Evolutionary conservation across 2,113 vertebrate genomes (phyloP).

Genomic region (Mobula birostris): DNA sequence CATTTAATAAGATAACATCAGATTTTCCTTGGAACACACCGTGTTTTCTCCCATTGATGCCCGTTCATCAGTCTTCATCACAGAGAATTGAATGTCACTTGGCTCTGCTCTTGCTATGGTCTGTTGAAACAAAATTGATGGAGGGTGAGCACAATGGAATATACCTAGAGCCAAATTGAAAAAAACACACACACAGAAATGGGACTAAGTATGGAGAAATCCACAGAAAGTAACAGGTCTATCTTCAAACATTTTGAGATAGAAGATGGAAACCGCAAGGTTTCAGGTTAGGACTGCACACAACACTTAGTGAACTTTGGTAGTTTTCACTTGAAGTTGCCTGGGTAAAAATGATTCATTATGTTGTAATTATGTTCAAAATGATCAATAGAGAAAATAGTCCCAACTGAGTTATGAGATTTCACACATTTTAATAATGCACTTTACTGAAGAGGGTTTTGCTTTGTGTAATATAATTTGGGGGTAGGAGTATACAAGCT

Average conservation of each 20-base stretch:
- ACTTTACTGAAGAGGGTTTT: no score
- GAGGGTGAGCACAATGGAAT: not conserved
- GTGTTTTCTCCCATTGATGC: constrained; percentile 69
- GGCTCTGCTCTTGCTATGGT: constrained; percentile 71
- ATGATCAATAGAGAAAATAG: not conserved
- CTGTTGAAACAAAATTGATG: constrained; percentile 49
- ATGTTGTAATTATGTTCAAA: not conserved
- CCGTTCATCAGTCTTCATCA: constrained; percentile 84
- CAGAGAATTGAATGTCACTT: constrained; percentile 77
- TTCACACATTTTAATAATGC: no score
- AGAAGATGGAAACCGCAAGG: not conserved
- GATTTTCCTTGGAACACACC: constrained; percentile 54
- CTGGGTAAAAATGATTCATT: not conserved
- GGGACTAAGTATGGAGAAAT: not conserved
- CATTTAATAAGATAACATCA: not conserved
- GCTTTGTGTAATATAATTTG: no score
- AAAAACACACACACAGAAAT: not conserved
- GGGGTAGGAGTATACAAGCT: no score
- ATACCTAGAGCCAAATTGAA: not conserved
- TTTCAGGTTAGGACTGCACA: not conserved
- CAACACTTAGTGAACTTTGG: not conserved
- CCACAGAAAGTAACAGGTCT: not conserved
- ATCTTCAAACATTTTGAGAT: not conserved
- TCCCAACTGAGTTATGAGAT: no score
- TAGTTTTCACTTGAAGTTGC: not conserved